Conservation (phyloP, 1,140 invertebrate genomes). For the Aphaenogaster ashmeadi region DNA sequence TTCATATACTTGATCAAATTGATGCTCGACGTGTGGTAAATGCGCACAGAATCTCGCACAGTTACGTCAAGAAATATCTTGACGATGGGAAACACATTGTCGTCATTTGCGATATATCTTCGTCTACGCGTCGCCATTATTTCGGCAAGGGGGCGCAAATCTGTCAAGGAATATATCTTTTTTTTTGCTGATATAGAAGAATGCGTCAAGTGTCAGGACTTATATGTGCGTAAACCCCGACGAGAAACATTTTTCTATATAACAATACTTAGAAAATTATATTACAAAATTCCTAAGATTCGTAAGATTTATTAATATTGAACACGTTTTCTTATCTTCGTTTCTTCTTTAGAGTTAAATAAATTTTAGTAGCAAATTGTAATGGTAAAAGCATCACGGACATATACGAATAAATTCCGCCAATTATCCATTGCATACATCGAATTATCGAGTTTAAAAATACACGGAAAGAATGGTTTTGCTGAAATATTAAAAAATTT, state of each 20-base stretch:
- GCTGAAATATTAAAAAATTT: too few species aligned
- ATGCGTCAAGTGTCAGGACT: background rate
- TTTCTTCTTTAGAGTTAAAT: background rate
- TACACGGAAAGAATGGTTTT: too few species aligned
- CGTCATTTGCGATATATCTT: constrained; percentile 48
- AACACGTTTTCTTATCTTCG: background rate
- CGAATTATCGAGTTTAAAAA: background rate
- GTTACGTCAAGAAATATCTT: constrained; percentile 32
- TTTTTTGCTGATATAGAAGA: background rate
- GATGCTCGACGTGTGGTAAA: background rate
- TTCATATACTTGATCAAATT: background rate
- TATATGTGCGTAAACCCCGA: background rate
- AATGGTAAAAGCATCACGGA: background rate
- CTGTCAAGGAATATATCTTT: constrained; percentile 17
- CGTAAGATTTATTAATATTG: constrained; percentile 16
- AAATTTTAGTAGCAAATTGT: background rate
- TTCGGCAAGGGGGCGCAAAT: constrained; percentile 13
- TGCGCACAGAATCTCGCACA: background rate
- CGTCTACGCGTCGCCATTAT: constrained; percentile 26
- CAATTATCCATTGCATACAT: background rate
- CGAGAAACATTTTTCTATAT: background rate
- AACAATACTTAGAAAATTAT: background rate
- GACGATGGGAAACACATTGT: background rate
- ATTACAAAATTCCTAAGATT: background rate
- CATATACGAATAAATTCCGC: background rate